Conservation (phyloP, 2,113 vertebrate species). For the Atlantisia rogersi region DNA sequence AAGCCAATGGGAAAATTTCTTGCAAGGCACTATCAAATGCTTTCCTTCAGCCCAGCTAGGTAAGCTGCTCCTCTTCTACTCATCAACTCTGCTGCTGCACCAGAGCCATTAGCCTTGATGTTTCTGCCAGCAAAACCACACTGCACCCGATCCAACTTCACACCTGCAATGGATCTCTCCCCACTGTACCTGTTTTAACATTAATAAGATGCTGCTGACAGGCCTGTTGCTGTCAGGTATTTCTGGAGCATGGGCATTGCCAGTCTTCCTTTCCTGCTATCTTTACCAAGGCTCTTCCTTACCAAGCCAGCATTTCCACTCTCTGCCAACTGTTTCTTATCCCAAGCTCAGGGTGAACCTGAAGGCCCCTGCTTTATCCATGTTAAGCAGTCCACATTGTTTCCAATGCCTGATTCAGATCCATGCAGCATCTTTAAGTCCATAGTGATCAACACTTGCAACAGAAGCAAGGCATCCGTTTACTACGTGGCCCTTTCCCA, state of each 20-base stretch:
- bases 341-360: not conserved
- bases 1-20: not conserved
- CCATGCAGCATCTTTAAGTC: not conserved
- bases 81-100: not conserved
- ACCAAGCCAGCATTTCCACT: not conserved
- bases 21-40: not conserved
- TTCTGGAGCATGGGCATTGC: not conserved
- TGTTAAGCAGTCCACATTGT: not conserved
- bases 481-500: not conserved
- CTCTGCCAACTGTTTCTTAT: not conserved
- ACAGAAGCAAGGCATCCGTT: rapidly evolving
- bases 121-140: not conserved
- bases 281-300: not conserved
- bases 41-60: not conserved
- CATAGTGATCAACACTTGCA: not conserved
- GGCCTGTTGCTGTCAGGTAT: not conserved
- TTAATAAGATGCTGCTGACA: not conserved
- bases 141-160: not conserved
- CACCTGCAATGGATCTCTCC: not conserved
- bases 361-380: not conserved
- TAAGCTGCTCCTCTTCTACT: not conserved
- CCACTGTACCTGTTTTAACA: not conserved
- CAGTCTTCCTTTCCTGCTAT: not conserved
- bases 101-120: not conserved
- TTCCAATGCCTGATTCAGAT: not conserved